Conservation (phyloP, 2,797 vertebrate genomes). For the Pipistrellus nathusii region DNA sequence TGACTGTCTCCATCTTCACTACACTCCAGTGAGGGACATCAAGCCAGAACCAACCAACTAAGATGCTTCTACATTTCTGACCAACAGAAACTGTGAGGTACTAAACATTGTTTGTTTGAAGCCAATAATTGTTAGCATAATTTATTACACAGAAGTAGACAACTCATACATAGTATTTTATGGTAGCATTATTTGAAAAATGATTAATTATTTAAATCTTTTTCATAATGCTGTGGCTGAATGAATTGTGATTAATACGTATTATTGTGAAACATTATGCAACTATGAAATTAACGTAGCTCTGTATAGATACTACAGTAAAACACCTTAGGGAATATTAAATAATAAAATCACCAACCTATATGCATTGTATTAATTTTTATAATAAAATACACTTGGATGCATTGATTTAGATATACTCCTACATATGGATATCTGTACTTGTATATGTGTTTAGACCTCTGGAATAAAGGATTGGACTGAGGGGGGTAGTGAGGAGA, state of each 20-base stretch:
- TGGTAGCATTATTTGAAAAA: slow-evolving; percentile 40
- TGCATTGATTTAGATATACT: neutral
- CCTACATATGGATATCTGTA: neutral
- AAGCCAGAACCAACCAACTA: neutral
- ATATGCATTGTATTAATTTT: neutral
- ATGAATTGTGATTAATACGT: slow-evolving; percentile 5
- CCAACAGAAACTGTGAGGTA: neutral
- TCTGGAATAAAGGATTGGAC: neutral
- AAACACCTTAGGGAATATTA: slow-evolving; percentile 19
- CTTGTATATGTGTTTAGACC: neutral
- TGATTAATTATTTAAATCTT: slow-evolving; percentile 11
- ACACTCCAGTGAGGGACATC: neutral
- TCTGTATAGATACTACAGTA: neutral
- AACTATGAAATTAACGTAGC: slow-evolving; percentile 13
- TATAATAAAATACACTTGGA: neutral
- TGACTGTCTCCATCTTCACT: neutral
- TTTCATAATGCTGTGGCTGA: neutral
- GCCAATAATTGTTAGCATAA: neutral
- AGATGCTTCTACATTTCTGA: neutral
- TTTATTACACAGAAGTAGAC: neutral
- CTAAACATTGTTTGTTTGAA: neutral
- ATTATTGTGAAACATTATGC: neutral
- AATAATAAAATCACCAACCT: slow-evolving; percentile 8
- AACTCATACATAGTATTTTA: neutral
- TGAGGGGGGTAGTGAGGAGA: neutral